These are phyloP conservation scores for Delichon dasypus DNA, from an alignment of 2,797 vertebrate species.

Conservation along the genomic window DNA sequence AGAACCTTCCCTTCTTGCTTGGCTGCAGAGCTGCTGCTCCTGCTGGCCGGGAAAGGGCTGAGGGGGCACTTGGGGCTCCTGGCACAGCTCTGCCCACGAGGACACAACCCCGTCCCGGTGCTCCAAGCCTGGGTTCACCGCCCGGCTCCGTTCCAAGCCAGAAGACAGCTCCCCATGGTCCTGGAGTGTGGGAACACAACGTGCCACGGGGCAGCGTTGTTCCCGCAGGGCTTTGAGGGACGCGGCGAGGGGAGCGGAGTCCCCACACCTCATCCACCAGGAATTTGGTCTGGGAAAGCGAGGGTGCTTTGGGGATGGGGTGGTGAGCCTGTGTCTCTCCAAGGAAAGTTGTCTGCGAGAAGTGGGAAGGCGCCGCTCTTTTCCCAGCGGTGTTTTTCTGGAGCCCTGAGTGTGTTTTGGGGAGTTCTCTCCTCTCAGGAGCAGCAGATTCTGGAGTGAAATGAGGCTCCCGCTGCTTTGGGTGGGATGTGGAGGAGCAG, in stretches of 20 bases:
- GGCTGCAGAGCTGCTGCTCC: not conserved
- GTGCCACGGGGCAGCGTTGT: not conserved
- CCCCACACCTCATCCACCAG: not conserved
- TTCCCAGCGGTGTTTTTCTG: not conserved
- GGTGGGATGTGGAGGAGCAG: not conserved
- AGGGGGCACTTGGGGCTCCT: not conserved
- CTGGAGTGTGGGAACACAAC: not conserved
- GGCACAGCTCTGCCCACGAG: not conserved
- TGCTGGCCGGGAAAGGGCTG: not conserved
- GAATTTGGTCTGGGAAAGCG: not conserved
- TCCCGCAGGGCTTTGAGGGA: not conserved
- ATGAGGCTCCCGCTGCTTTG: not conserved
- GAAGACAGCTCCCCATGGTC: not conserved
- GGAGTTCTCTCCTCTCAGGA: not conserved
- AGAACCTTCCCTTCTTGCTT: not conserved
- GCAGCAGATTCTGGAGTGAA: not conserved
- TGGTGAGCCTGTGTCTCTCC: accelerated
- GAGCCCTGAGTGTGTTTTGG: not conserved
- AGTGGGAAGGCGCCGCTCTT: not conserved
- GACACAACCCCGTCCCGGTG: not conserved
- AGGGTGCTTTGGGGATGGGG: not conserved
- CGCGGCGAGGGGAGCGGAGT: accelerated
- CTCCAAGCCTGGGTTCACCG: not conserved
- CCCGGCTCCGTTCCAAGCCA: not conserved
- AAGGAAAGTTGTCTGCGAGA: no score